A percentile compares a stretch with the other conserved stretches of the same genome.
Evolutionary conservation across 2,113 vertebrate species (phyloP).

Genomic region (Euleptes europaea): DNA sequence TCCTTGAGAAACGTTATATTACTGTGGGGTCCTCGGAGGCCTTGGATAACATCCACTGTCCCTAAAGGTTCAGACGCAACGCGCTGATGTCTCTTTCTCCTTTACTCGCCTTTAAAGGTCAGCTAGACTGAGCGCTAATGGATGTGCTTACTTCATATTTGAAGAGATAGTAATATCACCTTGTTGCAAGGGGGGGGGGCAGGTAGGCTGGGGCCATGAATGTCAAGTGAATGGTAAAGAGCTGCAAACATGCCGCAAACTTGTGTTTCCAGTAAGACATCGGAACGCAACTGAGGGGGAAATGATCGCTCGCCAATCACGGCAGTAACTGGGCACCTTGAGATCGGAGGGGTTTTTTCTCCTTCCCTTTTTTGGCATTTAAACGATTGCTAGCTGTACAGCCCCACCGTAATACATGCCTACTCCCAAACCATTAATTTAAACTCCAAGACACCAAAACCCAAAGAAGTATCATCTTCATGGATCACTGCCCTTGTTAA

Average conservation of each 20-base stretch:
- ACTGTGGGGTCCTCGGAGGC: slow-evolving; percentile 32
- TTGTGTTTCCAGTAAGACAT: slow-evolving; percentile 45
- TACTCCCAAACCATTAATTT: slow-evolving; percentile 64
- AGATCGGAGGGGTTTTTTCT: slow-evolving; percentile 11
- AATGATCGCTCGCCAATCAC: slow-evolving; percentile 41
- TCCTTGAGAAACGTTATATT: slow-evolving; percentile 53
- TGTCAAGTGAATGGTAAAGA: slow-evolving; percentile 50
- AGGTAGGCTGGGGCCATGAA: slow-evolving; percentile 12
- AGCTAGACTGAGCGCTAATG: slow-evolving; percentile 51
- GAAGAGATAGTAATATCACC: slow-evolving; percentile 34
- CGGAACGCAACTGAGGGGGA: slow-evolving; percentile 41
- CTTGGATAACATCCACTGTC: slow-evolving; percentile 38
- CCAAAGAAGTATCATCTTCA: slow-evolving; percentile 66
- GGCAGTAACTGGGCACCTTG: slow-evolving; percentile 39
- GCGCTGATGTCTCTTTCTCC: slow-evolving; percentile 60
- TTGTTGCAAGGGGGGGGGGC: not conserved
- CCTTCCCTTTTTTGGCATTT: slow-evolving; percentile 8
- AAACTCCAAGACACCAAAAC: slow-evolving; percentile 53
- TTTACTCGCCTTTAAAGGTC: slow-evolving; percentile 65
- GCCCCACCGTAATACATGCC: slow-evolving; percentile 46
- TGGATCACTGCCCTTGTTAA: slow-evolving; percentile 66
- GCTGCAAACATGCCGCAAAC: slow-evolving; percentile 30
- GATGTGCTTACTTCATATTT: slow-evolving; percentile 40
- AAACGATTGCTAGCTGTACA: slow-evolving; percentile 44
- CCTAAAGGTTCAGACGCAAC: slow-evolving; percentile 54